Conservation (phyloP, 2,113 vertebrate genomes). For the Peromyscus californicus region DNA sequence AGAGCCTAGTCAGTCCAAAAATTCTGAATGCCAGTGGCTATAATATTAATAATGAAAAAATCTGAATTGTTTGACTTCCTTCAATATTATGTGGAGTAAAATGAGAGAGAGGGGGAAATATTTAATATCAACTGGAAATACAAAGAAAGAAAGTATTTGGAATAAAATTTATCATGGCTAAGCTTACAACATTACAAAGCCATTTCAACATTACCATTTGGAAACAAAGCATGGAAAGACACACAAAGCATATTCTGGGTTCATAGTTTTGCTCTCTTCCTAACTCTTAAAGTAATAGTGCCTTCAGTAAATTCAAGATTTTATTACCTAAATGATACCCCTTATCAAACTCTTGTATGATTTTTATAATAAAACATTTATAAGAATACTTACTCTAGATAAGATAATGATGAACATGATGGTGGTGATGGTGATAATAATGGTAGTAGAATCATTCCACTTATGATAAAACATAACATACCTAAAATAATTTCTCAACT, state of each 20-base stretch:
- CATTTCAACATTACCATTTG: not conserved
- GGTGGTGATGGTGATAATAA: no score
- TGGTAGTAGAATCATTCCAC: not conserved
- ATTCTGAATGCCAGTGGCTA: not conserved
- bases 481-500: not conserved
- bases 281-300: not conserved
- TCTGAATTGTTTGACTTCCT: not conserved
- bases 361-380: not conserved
- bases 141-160: not conserved
- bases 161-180: not conserved
- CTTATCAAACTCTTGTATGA: not conserved
- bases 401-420: not conserved
- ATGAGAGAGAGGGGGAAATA: not conserved
- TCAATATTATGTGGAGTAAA: not conserved
- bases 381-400: not conserved
- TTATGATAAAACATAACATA: no score
- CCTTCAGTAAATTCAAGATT: not conserved
- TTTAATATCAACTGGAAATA: not conserved
- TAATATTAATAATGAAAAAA: not conserved
- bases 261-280: not conserved
- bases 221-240: not conserved
- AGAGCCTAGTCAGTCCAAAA: rapidly evolving
- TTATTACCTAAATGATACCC: not conserved
- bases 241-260: not conserved
- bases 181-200: not conserved